These are phyloP conservation scores for Pristiophorus japonicus DNA, from an alignment of 2,113 vertebrate species.

Conservation along the genomic window DNA sequence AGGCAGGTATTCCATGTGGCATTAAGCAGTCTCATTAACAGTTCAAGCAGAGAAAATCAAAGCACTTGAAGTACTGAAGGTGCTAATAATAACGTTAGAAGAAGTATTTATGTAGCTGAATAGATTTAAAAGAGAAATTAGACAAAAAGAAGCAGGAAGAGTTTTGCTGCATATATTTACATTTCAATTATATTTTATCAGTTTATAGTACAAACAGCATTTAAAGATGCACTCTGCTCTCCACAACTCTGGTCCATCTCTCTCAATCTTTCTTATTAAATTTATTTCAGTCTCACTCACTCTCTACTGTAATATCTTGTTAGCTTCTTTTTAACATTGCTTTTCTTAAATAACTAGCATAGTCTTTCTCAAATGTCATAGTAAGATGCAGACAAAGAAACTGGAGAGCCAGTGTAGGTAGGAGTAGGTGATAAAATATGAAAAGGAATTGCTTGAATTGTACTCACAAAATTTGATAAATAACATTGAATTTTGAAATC, in stretches of 20 bases:
- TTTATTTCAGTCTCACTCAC: background rate
- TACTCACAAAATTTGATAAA: background rate
- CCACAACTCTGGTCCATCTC: background rate
- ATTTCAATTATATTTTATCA: background rate
- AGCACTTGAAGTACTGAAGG: background rate
- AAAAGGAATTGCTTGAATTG: background rate
- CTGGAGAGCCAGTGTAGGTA: background rate
- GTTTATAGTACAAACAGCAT: background rate
- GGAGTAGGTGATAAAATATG: background rate
- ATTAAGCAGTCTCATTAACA: background rate
- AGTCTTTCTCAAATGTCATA: background rate
- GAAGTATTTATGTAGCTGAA: background rate
- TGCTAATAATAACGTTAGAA: background rate
- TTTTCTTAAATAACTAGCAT: background rate
- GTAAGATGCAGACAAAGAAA: background rate
- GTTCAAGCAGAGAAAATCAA: background rate
- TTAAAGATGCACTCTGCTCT: background rate
- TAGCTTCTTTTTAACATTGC: background rate
- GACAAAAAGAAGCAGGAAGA: background rate
- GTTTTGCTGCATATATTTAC: background rate
- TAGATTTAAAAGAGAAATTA: background rate
- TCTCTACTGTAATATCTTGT: background rate
- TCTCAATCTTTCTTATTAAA: background rate
- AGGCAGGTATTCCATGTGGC: background rate
- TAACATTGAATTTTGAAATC: background rate